phyloP scores from a whole-genome alignment of 2,888 invertebrate genomes.

The Coenonympha glycerion region DNA sequence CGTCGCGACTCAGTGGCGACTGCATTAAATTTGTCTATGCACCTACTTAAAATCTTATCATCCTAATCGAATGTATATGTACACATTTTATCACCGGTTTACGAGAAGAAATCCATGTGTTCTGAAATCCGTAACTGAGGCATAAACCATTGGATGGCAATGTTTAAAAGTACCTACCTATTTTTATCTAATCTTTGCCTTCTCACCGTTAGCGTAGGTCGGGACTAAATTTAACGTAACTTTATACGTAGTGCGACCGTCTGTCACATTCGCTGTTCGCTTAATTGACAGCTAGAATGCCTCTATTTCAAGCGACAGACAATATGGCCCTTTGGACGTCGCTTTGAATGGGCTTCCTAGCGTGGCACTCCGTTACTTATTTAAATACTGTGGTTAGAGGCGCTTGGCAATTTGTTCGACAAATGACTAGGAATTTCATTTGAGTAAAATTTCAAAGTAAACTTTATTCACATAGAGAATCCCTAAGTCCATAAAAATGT shows the following conservation, averaged over 20 bases:
- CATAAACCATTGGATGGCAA: neutral
- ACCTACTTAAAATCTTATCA: neutral
- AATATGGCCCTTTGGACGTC: neutral
- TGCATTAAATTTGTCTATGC: constrained; percentile 1
- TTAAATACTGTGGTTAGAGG: neutral
- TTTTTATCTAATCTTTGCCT: constrained; percentile 15
- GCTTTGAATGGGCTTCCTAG: neutral
- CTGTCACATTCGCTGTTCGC: constrained; percentile 22
- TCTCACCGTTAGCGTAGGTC: constrained; percentile 38
- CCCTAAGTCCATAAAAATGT: too few relatives aligned
- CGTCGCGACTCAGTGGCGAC: constrained; percentile 15
- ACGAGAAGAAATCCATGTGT: too few relatives aligned
- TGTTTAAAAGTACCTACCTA: neutral
- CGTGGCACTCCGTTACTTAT: neutral
- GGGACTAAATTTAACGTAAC: constrained; percentile 35
- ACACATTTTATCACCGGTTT: too few relatives aligned
- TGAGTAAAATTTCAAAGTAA: too few relatives aligned
- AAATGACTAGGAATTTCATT: too few relatives aligned
- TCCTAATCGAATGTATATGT: neutral
- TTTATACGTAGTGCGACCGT: constrained; percentile 12
- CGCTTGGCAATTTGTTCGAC: too few relatives aligned
- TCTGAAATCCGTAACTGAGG: too few relatives aligned
- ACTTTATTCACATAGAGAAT: too few relatives aligned
- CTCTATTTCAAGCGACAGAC: constrained; percentile 5
- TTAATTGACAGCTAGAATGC: constrained; percentile 16